These are phyloP conservation scores for Elymnias hypermnestra DNA, from an alignment of 1,140 invertebrate species.

Conservation along the genomic window DNA sequence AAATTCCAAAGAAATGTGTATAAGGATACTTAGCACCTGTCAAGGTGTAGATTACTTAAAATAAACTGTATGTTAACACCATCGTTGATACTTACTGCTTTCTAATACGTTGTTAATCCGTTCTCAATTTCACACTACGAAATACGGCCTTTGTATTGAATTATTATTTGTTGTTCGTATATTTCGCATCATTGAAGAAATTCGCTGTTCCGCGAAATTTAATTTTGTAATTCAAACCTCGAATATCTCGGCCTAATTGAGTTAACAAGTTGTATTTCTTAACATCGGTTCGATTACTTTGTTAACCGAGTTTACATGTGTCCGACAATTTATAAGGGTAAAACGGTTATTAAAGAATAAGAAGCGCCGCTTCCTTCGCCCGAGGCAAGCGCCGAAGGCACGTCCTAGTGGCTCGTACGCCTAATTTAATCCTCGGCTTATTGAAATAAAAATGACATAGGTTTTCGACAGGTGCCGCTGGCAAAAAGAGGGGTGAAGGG, in stretches of 20 bases:
- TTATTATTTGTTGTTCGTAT: not conserved
- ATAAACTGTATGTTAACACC: too few species aligned
- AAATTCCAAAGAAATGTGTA: too few species aligned
- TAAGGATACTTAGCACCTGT: too few species aligned
- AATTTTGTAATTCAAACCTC: conserved; percentile 2
- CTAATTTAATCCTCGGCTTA: conserved; percentile 72
- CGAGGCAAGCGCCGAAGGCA: conserved; percentile 33
- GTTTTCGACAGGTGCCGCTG: conserved; percentile 69
- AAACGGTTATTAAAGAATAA: conserved; percentile 24
- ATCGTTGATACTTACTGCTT: too few species aligned
- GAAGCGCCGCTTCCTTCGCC: conserved; percentile 28
- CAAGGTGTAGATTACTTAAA: too few species aligned
- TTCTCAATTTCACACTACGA: too few species aligned
- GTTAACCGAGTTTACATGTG: conserved; percentile 3
- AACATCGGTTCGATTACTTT: conserved; percentile 5
- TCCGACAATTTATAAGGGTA: conserved; percentile 5
- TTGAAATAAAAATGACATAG: conserved; percentile 75
- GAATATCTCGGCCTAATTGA: conserved; percentile 3
- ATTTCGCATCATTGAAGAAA: too few species aligned
- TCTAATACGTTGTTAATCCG: too few species aligned
- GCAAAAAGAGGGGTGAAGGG: conserved; percentile 28
- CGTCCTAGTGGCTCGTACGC: conserved; percentile 55
- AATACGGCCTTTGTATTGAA: not conserved
- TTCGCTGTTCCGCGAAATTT: too few species aligned
- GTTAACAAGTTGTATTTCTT: not conserved